These are phyloP conservation scores for Todiramphus chloris DNA, from an alignment of 2,113 vertebrate genomes.

Conservation along the genomic window DNA sequence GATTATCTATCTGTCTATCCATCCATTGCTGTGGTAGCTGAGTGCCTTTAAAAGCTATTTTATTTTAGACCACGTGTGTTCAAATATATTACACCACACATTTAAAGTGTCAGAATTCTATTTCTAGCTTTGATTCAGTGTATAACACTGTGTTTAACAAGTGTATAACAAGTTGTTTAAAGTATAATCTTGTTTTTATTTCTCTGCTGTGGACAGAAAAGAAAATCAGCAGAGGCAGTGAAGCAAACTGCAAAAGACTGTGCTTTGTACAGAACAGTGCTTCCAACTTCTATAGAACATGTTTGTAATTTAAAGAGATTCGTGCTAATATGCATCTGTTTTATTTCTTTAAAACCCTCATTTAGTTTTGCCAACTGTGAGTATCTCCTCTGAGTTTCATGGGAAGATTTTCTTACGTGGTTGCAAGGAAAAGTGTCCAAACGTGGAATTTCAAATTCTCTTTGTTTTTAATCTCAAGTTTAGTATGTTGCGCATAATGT, in stretches of 20 bases:
- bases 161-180: neutral
- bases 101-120: constrained; percentile 31
- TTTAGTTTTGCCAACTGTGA: neutral
- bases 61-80: neutral
- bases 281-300: neutral
- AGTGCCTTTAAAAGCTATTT: constrained; percentile 9
- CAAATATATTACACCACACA: neutral
- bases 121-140: constrained; percentile 22
- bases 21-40: neutral
- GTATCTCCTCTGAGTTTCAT: neutral
- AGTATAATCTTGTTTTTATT: neutral
- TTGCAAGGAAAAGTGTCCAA: neutral
- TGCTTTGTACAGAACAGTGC: neutral
- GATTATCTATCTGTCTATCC: neutral
- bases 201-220: neutral
- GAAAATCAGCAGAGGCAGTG: neutral
- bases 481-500: neutral
- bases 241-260: neutral
- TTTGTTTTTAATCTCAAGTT: neutral
- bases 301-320: neutral
- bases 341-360: neutral
- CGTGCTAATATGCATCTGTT: neutral
- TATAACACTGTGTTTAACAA: neutral
- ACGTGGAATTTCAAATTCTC: neutral
- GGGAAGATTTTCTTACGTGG: neutral